Evolutionary conservation across 37 sponge, comb jelly and placozoan species (phyloP).

Genomic region (Cladorhizidae sp.): DNA sequence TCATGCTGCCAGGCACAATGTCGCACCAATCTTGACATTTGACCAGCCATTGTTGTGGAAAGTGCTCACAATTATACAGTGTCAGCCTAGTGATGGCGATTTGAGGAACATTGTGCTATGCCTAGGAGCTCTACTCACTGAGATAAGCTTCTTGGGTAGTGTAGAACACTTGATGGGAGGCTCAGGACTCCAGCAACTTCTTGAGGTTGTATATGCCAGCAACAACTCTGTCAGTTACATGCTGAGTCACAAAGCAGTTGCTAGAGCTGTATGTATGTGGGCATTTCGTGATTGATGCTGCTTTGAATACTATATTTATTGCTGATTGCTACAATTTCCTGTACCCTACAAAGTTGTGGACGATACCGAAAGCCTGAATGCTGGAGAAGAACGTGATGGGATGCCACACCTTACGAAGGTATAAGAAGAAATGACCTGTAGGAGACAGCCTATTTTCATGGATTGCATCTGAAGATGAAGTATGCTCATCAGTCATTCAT

Average conservation of each 20-base stretch:
- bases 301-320: too few species aligned
- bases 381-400: neutral
- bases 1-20: constrained; percentile 29
- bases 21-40: too few species aligned
- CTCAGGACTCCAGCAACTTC: constrained; percentile 20
- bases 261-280: constrained; percentile 2
- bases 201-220: constrained; percentile 38
- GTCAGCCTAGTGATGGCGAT: constrained; percentile 14
- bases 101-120: constrained; percentile 24
- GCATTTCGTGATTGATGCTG: constrained; percentile 21
- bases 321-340: neutral
- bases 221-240: neutral
- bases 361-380: neutral
- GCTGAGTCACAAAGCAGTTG: constrained; percentile 7
- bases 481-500: neutral
- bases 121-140: constrained; percentile 26
- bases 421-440: neutral
- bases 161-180: constrained; percentile 22
- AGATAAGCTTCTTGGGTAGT: constrained; percentile 13
- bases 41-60: constrained; percentile 54
- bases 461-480: constrained; percentile 21
- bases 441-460: neutral
- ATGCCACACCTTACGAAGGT: neutral
- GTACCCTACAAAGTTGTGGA: too few species aligned
- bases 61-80: constrained; percentile 18